Base-by-base conservation (phyloP, 2,797 vertebrate species). In the Takifugu rubripes region DNA sequence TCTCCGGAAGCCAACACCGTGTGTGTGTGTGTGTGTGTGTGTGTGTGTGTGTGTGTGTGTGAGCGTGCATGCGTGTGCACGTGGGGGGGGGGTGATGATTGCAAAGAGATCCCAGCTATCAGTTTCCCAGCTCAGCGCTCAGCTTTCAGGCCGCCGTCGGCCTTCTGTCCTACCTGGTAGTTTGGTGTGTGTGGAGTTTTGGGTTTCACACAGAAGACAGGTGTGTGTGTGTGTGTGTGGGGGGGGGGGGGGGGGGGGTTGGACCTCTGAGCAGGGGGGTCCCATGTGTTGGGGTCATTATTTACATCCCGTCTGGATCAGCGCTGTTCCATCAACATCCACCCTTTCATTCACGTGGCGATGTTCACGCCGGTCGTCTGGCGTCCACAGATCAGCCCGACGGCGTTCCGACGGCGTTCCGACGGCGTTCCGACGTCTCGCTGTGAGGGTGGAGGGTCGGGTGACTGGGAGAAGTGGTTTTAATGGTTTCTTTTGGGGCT, bases 101-200 rank as follows among this genome's bases (percentile, higher is more conserved):
- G 75, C 69, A 82, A 85, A 77, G 59, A 55, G 79, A 86, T 83
- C 84, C 63, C 56, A 64, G 66, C 78, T 83, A 52, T 90, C 86
- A 17, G 68, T 56, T 89, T 85, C 84, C 87, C 64, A 59, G 76
- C 77, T 75, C 64, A 33, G 65, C 50, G 81, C 82, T 90, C 86
- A 6, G 56, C 67, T 89, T 88, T 75, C 87, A 77, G 69, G 57
- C 78, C 47, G 74, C 75, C 64, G 78, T 62, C 55, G 75, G 70
- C 83, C 82, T 84, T 78, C 76, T 81, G 76, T 79, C 52, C 75
- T 87, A 87, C 82, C 83, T 87, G 73, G 9, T 6, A 21, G 9
- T 46, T 46, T 7, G 7, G 6, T 46, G 44, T 6, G 44, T 46
- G 44, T 46, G 44, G 9, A 21, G 44, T n/a, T 46, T 46, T 5